Evolutionary conservation across 2,888 invertebrate species (phyloP).

Genomic region (Synanthedon formicaeformis): DNA sequence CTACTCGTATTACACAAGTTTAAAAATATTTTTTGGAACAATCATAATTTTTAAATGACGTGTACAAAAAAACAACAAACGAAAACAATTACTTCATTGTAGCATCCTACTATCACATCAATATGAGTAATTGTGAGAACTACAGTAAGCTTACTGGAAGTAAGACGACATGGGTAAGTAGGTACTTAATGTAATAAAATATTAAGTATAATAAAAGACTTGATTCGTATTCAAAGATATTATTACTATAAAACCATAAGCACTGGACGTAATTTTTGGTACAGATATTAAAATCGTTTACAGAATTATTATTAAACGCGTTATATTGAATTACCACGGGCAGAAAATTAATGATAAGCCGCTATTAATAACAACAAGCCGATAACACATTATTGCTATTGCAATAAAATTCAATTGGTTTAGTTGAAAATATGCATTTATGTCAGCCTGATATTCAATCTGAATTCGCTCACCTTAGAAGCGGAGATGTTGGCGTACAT

Average conservation of each 20-base stretch:
- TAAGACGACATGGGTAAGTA: not conserved
- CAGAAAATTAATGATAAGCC: slow-evolving; percentile 37
- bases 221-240: too few relatives aligned
- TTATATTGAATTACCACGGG: slow-evolving; percentile 20
- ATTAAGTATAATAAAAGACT: too few relatives aligned
- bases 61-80: too few relatives aligned
- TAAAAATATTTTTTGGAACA: too few relatives aligned
- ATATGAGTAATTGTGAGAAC: not conserved
- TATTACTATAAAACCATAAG: not conserved
- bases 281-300: slow-evolving; percentile 19
- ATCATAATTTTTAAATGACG: too few relatives aligned
- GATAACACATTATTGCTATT: slow-evolving; percentile 16
- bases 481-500: slow-evolving; percentile 64
- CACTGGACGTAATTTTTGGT: slow-evolving; percentile 14
- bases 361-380: slow-evolving; percentile 29
- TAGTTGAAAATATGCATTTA: slow-evolving; percentile 19
- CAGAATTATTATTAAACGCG: slow-evolving; percentile 18
- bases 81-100: not conserved
- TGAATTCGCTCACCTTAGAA: slow-evolving; percentile 55
- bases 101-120: not conserved
- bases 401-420: slow-evolving; percentile 1
- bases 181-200: too few relatives aligned
- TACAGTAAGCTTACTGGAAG: not conserved
- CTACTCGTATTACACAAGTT: too few relatives aligned
- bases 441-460: slow-evolving; percentile 18